Evolutionary conservation across 1,140 invertebrate species (phyloP), one percentile per base, ranked within the genome.

Genomic region (Tetranychus cinnabarinus): DNA sequence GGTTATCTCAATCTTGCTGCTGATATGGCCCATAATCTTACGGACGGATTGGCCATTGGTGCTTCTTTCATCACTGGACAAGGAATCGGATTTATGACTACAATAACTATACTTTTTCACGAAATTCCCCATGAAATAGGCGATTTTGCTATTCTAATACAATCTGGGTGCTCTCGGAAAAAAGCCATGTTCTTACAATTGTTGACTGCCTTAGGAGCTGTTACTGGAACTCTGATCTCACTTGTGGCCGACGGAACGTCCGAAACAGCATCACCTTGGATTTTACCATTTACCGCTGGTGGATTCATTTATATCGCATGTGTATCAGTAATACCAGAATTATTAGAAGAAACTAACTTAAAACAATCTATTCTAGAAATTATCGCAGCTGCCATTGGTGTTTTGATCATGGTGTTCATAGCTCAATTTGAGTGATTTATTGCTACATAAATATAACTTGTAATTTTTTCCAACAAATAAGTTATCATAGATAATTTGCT

Each of bases 101-200:
- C 90, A 31, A 74, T 90, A 35, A 95, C 88, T 1, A 93, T 97
- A 69, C 76, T 97, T 36, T 74, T 97, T 45, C 92, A 97, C 73
- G 92, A 97, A 79, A 82, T 97, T 63, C 92, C 92, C 57, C 92
- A 97, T 77, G 92, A 97, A 77, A 95, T 97, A 70, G 92, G 92
- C 58, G 92, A 97, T 75, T 97, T 93, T 79, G 91, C 92, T 42
- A 95, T 97, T 73, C 77, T 97, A 33, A 80, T 97, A 59, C 87
- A 95, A 73, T 90, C 88, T 65, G 91, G 91, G 36, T 91, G 86
- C 68, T 84, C 81, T 48, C 82, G 86, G 67, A 82, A 74, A 73
- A 90, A 90, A 76, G 91, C 91, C 2, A 96, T 96, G 80, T 73
- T 82, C 65, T 76, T 96, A 35, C 92, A 97, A 71, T 74, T 97